phyloP scores from a whole-genome alignment of 2,113 vertebrate genomes.

The Pollimyrus isidori region DNA sequence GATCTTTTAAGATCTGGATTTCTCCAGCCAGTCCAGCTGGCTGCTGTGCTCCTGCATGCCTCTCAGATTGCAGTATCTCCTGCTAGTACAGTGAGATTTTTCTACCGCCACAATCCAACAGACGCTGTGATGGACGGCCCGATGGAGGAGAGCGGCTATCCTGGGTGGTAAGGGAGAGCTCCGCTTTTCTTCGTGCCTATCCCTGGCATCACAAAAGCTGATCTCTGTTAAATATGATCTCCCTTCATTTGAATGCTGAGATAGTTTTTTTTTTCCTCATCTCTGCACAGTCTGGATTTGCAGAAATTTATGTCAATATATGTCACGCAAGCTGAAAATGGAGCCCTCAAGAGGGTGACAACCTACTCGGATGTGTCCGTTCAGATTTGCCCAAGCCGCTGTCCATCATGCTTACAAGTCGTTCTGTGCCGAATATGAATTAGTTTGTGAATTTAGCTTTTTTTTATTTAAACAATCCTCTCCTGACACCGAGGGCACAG shows the following conservation, averaged over 20 bases:
- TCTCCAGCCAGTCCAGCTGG: neutral
- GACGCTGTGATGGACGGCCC: conserved; percentile 39
- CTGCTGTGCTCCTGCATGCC: neutral
- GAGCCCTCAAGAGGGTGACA: neutral
- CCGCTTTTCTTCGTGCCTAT: neutral
- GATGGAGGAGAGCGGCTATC: conserved; percentile 28
- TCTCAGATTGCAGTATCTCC: neutral
- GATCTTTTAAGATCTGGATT: neutral
- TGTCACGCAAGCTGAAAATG: neutral
- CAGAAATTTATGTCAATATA: neutral
- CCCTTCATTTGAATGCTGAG: conserved; percentile 11
- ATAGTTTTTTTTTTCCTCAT: neutral
- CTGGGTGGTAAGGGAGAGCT: conserved; percentile 4
- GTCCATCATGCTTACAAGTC: neutral
- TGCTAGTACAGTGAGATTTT: neutral
- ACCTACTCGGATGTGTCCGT: neutral
- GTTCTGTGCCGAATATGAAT: neutral
- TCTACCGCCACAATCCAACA: conserved; percentile 25
- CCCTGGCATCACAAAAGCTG: neutral
- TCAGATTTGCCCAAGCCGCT: neutral
- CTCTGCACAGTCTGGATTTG: neutral
- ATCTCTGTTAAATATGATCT: neutral
- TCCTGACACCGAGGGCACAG: neutral
- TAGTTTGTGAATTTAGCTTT: neutral
- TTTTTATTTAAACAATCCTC: neutral